These are phyloP conservation scores for Sinhomidia bicolor DNA, from an alignment of 2,888 invertebrate species.

Conservation along the genomic window DNA sequence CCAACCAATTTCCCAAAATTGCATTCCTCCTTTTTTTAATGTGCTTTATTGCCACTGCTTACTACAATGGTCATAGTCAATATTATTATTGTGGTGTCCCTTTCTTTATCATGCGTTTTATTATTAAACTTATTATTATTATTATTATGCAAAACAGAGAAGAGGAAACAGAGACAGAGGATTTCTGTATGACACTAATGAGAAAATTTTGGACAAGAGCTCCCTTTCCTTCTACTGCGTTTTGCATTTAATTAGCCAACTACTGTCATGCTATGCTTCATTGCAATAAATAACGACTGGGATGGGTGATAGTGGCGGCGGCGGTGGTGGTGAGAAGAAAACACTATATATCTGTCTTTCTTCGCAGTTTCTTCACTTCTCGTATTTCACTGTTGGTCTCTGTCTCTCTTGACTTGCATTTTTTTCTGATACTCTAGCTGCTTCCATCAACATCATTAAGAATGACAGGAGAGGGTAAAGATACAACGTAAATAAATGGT, in stretches of 20 bases:
- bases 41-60: not conserved
- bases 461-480: not conserved
- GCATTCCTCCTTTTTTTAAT: conserved; percentile 50
- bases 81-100: conserved; percentile 15
- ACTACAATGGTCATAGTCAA: conserved; percentile 29
- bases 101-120: too few relatives aligned
- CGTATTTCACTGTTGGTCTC: not conserved
- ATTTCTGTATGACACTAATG: conserved; percentile 65
- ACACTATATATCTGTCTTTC: not conserved
- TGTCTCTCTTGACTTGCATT: too few relatives aligned
- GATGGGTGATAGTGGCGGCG: too few relatives aligned
- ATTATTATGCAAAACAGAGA: conserved; percentile 26
- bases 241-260: conserved; percentile 72
- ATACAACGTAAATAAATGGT: not conserved
- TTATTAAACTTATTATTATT: too few relatives aligned
- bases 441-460: not conserved
- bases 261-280: conserved; percentile 66
- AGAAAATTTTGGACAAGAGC: conserved; percentile 56
- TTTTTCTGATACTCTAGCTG: not conserved
- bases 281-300: conserved; percentile 61
- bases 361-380: conserved; percentile 1
- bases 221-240: conserved; percentile 18
- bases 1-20: conserved; percentile 51
- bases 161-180: not conserved
- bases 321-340: conserved; percentile 9